Evolutionary conservation across 1,140 invertebrate species (phyloP).

Genomic region (Zaprionus kolodkinae): DNA sequence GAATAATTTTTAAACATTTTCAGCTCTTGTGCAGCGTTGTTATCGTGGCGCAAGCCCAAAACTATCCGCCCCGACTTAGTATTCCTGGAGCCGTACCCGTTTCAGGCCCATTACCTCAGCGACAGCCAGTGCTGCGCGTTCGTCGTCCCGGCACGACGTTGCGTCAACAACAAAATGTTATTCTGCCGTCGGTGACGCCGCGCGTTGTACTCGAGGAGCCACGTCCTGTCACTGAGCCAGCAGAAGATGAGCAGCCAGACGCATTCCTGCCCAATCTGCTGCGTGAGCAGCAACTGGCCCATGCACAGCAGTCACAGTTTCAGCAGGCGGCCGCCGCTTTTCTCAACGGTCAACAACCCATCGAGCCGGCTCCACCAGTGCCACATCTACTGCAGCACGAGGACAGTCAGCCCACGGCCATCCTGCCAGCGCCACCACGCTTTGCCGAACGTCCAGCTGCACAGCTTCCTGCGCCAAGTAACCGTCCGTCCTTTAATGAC

Average conservation of each 20-base stretch:
- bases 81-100: constrained; percentile 87
- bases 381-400: constrained; percentile 72
- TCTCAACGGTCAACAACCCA: constrained; percentile 80
- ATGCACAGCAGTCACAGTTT: constrained; percentile 85
- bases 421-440: constrained; percentile 84
- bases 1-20: background rate
- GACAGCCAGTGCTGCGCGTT: constrained; percentile 84
- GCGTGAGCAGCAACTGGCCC: constrained; percentile 74
- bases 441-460: constrained; percentile 75
- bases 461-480: constrained; percentile 40
- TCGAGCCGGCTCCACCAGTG: constrained; percentile 79
- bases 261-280: constrained; percentile 70
- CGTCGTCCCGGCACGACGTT: constrained; percentile 83
- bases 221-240: constrained; percentile 86
- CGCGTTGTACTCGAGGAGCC: constrained; percentile 84
- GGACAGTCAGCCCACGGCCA: constrained; percentile 84
- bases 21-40: constrained; percentile 66
- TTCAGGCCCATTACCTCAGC: constrained; percentile 84
- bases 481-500: constrained; percentile 71
- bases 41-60: constrained; percentile 82
- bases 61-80: constrained; percentile 85
- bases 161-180: constrained; percentile 84
- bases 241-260: constrained; percentile 85
- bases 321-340: constrained; percentile 78
- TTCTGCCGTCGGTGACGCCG: constrained; percentile 85